These are phyloP conservation scores for Galaxea fascicularis DNA, from an alignment of 92 coral and sea anemone species.

Conservation along the genomic window DNA sequence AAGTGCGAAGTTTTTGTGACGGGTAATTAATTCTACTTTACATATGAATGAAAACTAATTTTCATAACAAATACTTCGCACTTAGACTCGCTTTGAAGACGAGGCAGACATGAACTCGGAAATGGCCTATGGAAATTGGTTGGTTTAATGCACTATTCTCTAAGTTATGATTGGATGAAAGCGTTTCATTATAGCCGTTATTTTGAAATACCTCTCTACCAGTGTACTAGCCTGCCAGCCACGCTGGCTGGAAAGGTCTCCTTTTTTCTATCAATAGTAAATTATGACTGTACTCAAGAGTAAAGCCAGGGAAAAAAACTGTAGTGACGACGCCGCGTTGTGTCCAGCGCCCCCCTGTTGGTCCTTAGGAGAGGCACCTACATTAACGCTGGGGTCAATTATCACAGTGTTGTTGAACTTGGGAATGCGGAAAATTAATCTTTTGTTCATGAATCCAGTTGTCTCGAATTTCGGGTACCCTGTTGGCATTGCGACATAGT, in stretches of 20 bases:
- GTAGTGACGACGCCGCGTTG: neutral
- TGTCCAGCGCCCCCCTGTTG: conserved; percentile 4
- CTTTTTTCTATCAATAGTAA: neutral
- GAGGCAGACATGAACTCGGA: too few species aligned
- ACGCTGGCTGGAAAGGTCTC: neutral
- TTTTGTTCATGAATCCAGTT: neutral
- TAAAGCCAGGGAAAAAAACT: conserved; percentile 21
- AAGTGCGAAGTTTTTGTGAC: too few species aligned
- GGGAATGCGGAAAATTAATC: conserved; percentile 41
- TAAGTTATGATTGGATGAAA: too few species aligned
- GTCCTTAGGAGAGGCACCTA: neutral
- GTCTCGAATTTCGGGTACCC: conserved; percentile 36
- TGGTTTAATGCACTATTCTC: too few species aligned
- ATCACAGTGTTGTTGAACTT: conserved; percentile 22
- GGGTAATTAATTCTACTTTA: too few species aligned
- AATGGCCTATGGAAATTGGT: too few species aligned
- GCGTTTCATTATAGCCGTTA: too few species aligned
- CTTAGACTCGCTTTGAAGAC: too few species aligned
- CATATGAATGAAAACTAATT: too few species aligned
- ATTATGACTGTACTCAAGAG: neutral
- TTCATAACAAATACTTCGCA: too few species aligned
- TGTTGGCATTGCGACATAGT: conserved; percentile 39
- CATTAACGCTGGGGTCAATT: conserved; percentile 46
- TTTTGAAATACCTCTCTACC: neutral
- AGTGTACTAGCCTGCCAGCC: too few species aligned